phyloP scores from a whole-genome alignment of 2,797 vertebrate species.

The Heliangelus exortis region DNA sequence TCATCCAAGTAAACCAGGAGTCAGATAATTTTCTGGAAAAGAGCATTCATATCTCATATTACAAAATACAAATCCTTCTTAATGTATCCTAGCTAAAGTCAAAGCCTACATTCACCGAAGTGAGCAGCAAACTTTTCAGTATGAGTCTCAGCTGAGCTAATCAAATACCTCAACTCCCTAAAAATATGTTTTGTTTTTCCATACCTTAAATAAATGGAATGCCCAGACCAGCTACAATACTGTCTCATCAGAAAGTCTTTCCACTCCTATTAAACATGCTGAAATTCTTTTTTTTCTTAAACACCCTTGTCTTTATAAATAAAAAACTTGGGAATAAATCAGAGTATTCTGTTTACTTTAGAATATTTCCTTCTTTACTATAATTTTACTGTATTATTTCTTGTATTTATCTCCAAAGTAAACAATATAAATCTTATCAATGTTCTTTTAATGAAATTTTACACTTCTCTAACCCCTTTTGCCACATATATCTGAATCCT shows the following conservation, averaged over 20 bases:
- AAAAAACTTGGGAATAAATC: not conserved
- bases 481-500: not conserved
- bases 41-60: not conserved
- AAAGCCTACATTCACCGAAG: not conserved
- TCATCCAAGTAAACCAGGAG: not conserved
- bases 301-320: not conserved
- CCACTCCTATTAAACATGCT: not conserved
- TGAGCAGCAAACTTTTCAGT: not conserved
- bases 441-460: not conserved
- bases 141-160: not conserved
- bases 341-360: not conserved
- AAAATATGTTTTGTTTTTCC: not conserved
- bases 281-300: not conserved
- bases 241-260: not conserved
- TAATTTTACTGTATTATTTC: not conserved
- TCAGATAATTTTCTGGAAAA: slow-evolving; percentile 17
- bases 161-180: not conserved
- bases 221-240: fast-evolving
- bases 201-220: not conserved
- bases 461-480: slow-evolving; percentile 10
- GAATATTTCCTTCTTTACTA: not conserved
- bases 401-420: not conserved
- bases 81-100: not conserved
- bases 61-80: not conserved
- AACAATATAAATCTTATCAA: not conserved